Evolutionary conservation across 2,888 invertebrate species (phyloP).

Genomic region (Dermolepida albohirtum): DNA sequence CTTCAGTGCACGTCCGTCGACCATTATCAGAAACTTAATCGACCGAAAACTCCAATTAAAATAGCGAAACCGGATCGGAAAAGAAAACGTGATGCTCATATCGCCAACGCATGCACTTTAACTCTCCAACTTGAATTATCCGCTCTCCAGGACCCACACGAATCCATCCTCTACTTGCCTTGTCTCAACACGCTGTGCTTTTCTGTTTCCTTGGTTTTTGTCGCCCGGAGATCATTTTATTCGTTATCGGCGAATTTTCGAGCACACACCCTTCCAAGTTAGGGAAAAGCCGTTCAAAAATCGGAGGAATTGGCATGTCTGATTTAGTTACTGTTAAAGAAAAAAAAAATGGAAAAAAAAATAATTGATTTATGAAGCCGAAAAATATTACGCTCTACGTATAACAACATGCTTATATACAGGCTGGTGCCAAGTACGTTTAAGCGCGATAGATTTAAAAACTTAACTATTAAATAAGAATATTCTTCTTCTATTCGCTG

Average conservation of each 20-base stretch:
- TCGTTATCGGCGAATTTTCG: constrained; percentile 23
- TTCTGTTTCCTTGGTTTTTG: constrained; percentile 1
- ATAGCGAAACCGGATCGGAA: constrained; percentile 50
- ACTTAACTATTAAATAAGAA: no score
- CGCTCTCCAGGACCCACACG: background rate
- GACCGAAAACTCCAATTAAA: constrained; percentile 61
- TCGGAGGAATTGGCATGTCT: no score
- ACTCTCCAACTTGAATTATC: background rate
- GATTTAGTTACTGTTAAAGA: no score
- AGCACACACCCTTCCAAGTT: constrained; percentile 3
- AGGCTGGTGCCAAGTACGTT: no score
- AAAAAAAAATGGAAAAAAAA: no score
- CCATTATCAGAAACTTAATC: constrained; percentile 57
- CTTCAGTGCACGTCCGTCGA: constrained; percentile 42
- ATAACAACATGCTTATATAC: no score
- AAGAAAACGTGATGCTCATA: constrained; percentile 53
- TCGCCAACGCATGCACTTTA: constrained; percentile 32
- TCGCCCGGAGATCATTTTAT: constrained; percentile 19
- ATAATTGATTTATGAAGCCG: no score
- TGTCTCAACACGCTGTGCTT: constrained; percentile 2
- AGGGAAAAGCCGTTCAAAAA: no score
- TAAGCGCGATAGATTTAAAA: no score
- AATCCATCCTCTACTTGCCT: background rate
- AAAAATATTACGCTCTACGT: no score
- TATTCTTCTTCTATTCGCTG: no score